Percentiles rank a stretch among this genome's conserved stretches.
phyloP scores from a whole-genome alignment of 2,797 vertebrate genomes.

The Acanthurus lineatus region DNA sequence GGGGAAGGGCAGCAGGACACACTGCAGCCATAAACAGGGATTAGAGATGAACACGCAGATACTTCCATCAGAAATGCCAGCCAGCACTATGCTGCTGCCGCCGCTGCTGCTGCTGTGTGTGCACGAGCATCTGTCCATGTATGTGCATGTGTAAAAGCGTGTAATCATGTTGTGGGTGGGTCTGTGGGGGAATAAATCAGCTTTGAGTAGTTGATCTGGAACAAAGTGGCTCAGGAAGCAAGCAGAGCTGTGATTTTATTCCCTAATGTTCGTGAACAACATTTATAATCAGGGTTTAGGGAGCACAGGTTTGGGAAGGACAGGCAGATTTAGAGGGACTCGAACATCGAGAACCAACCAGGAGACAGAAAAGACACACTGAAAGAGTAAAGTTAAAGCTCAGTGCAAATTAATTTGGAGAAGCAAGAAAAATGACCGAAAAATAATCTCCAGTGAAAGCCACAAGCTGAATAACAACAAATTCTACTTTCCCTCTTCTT shows the following conservation, averaged over 20 bases:
- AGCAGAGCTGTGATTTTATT: constrained; percentile 67
- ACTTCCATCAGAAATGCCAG: constrained; percentile 66
- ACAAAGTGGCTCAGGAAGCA: constrained; percentile 73
- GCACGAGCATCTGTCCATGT: constrained; percentile 13
- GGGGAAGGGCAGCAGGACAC: constrained; percentile 57
- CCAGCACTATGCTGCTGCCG: constrained; percentile 38
- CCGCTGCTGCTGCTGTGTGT: constrained; percentile 26
- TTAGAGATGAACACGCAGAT: constrained; percentile 79
- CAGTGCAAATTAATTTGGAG: constrained; percentile 26
- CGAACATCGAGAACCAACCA: constrained; percentile 13
- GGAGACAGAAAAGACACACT: constrained; percentile 9
- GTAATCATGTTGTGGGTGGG: constrained; percentile 50
- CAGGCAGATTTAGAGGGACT: constrained; percentile 45
- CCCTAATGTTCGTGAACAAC: constrained; percentile 61
- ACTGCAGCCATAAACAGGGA: constrained; percentile 73
- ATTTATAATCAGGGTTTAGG: constrained; percentile 66
- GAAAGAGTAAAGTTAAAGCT: constrained; percentile 18
- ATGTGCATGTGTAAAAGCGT: constrained; percentile 12
- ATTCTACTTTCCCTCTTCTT: constrained; percentile 19
- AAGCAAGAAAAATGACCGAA: constrained; percentile 12
- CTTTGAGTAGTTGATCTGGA: constrained; percentile 75
- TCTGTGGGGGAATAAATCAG: constrained; percentile 70
- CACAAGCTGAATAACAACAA: constrained; percentile 14
- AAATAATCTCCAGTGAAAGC: constrained; percentile 10
- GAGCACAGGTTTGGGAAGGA: constrained; percentile 40